A percentile compares a stretch with the other conserved stretches of the same genome.
phyloP scores from a whole-genome alignment of 2,888 invertebrate species.

The Blomia tropicalis region DNA sequence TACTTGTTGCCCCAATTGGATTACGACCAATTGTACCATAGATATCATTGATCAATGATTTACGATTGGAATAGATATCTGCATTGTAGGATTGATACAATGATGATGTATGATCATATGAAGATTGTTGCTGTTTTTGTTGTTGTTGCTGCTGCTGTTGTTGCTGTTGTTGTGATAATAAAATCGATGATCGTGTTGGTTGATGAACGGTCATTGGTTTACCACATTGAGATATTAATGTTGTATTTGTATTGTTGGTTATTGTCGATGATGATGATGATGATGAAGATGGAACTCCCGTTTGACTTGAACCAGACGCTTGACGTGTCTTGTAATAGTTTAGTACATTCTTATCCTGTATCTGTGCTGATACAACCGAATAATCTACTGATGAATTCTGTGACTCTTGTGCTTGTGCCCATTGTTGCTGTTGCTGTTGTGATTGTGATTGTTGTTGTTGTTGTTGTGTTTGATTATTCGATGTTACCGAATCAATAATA shows the following conservation, averaged over 20 bases:
- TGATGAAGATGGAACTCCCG: conserved; percentile 1
- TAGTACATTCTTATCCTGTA: conserved; percentile 41
- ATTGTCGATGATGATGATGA: background rate
- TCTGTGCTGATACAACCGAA: conserved; percentile 41
- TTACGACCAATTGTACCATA: background rate
- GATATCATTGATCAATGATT: background rate
- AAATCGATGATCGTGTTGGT: background rate
- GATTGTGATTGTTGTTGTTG: background rate
- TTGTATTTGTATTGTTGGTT: background rate
- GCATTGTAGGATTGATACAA: background rate
- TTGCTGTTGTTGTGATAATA: background rate
- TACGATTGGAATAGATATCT: background rate
- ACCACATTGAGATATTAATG: no score
- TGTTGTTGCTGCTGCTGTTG: background rate
- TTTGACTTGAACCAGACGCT: conserved; percentile 4
- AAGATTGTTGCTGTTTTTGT: background rate
- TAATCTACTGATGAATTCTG: conserved; percentile 42
- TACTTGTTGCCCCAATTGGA: background rate
- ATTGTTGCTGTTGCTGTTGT: background rate
- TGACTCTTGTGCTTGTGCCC: conserved; percentile 10
- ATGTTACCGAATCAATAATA: background rate
- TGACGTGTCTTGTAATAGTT: conserved; percentile 40
- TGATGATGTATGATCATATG: background rate
- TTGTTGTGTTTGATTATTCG: background rate
- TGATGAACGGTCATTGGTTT: background rate